Evolutionary conservation across 2,888 invertebrate species (phyloP), one percentile per base, ranked within the genome.

Genomic region (Amblyjoppa fuscipennis): DNA sequence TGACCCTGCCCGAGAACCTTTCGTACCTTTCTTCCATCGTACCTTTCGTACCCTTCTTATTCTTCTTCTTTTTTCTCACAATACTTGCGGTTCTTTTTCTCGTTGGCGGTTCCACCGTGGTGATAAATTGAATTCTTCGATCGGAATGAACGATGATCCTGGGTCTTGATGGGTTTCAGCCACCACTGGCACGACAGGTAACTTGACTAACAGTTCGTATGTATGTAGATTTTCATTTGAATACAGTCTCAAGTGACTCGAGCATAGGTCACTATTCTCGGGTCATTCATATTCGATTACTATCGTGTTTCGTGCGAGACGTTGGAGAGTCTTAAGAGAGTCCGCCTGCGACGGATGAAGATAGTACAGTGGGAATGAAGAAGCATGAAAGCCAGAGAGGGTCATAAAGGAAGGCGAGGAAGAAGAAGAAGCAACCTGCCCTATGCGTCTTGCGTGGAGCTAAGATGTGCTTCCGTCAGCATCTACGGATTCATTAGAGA

Each of bases 401-500:
- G 76, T 45, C 49, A 25, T 3, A 71, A 64, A 71, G 71, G 71
- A 64, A 38, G 53, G 75, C 78, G 84, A 86, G 79, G 71, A 84
- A 81, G 88, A 86, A 82, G 84, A 78, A 85, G 78, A 74, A 79
- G 82, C 88, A 91, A 91, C 91, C 91, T 91, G 92, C 91, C 89
- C 90, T 89, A 90, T 91, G 91, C 85, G 90, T 91, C 91, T 91
- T 90, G 89, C 87, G 87, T 86, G 90, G 84, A 85, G 89, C 86
- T 49, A 75, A 78, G 78, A 80, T 86, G 86, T 89, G 92, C 92
- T 93, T 93, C 93, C 93, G 92, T 93, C 93, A 92, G 92, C 90
- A 91, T 93, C 92, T 91, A 93, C 92, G 92, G 93, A 93, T 93
- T 93, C 93, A 93, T 93, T 93, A 93, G 92, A 93, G 93, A 93